phyloP scores from a whole-genome alignment of 2,797 vertebrate species.

The Pempheris klunzingeri region DNA sequence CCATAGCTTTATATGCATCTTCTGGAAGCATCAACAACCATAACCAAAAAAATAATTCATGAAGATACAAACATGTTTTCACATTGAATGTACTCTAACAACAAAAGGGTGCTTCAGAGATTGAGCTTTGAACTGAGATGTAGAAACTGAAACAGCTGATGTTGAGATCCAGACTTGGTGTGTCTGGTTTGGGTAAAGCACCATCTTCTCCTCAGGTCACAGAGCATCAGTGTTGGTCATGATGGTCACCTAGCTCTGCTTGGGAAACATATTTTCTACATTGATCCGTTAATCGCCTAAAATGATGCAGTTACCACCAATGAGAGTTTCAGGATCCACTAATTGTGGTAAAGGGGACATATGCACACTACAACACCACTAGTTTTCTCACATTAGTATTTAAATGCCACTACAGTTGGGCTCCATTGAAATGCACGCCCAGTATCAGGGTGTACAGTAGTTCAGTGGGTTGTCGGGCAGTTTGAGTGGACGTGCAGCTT shows the following conservation, averaged over 20 bases:
- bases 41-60: not conserved
- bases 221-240: not conserved
- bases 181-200: not conserved
- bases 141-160: not conserved
- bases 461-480: conserved; percentile 7
- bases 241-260: not conserved
- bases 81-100: not conserved
- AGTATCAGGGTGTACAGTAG: not conserved
- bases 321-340: not conserved
- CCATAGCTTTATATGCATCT: not conserved
- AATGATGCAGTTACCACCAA: not conserved
- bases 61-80: not conserved
- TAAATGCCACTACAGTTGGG: not conserved
- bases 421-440: conserved; percentile 14
- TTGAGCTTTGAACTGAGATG: not conserved
- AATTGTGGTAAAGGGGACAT: not conserved
- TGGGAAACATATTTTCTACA: not conserved
- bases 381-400: not conserved
- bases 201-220: not conserved
- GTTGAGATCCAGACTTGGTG: not conserved
- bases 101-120: not conserved
- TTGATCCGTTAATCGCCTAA: not conserved
- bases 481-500: conserved; percentile 3
- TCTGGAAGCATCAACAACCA: not conserved
- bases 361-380: not conserved